phyloP scores from a whole-genome alignment of 2,113 vertebrate genomes.

The Chloropsis hardwickii region DNA sequence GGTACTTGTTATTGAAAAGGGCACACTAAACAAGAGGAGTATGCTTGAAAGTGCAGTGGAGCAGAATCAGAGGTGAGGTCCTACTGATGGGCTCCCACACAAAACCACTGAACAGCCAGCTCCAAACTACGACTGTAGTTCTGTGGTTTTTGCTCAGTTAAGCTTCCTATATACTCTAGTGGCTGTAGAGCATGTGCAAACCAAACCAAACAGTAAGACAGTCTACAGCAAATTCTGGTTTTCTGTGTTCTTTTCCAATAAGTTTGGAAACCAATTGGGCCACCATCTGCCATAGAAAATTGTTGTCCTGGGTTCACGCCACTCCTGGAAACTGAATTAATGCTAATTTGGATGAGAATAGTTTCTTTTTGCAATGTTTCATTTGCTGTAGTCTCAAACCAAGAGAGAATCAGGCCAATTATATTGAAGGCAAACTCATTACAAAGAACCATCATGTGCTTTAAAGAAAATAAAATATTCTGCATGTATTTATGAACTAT shows the following conservation, averaged over 20 bases:
- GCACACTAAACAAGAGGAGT: background rate
- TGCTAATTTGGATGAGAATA: background rate
- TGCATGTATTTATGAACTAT: background rate
- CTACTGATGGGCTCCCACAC: accelerated
- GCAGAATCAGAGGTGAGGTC: background rate
- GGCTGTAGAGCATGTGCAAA: background rate
- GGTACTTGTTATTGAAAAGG: background rate
- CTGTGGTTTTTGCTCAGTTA: background rate
- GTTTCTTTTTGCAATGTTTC: background rate
- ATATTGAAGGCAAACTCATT: background rate
- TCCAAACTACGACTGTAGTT: background rate
- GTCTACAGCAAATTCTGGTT: background rate
- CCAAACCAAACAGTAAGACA: background rate
- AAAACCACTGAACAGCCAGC: background rate
- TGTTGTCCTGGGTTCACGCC: background rate
- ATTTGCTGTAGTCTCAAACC: background rate
- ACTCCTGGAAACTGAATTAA: slow-evolving; percentile 12
- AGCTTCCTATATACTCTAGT: background rate
- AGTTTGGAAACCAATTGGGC: background rate
- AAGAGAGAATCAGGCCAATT: background rate
- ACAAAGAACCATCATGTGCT: background rate
- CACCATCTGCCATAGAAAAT: slow-evolving; percentile 4
- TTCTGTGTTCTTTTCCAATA: background rate
- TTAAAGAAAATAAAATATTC: background rate
- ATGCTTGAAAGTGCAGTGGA: background rate